Base-by-base conservation (phyloP, 1,140 invertebrate genomes). In the Mesaphorura yosii region DNA sequence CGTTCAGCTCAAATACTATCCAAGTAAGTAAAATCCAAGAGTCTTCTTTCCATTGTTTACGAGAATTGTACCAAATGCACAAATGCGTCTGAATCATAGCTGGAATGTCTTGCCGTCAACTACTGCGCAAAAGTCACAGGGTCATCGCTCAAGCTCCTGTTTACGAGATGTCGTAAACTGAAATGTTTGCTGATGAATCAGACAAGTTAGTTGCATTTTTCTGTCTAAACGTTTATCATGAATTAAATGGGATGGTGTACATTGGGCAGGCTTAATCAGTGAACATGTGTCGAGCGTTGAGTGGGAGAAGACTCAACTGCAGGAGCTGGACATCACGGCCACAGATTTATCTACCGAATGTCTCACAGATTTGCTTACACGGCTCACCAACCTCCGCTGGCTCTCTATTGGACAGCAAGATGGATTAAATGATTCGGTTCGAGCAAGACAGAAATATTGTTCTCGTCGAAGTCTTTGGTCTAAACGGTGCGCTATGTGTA, bases 61-160 rank as follows among this genome's bases (percentile, higher is more conserved):
- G n/a, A n/a, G n/a, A 27, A 53, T 50, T 59, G 41, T 52, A 4
- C 12, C 7, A 19, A 22, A n/a, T 39, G 40, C 7, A 3, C 15
- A 54, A 41, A 22, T 26, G 47, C 48, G 28, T 62, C 48, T 64
- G 77, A 73, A 62, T 80, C 80, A 41, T 80, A 98, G 78, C 72
- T 99, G 54, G 94, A 99, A 70, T 95, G 91, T 68, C 68, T 99
- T 44, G 91, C 94, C 3, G 84, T 98, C 0, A 97, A 97, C 71
- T 96, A 82, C 69, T 98, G 95, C 70, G 78, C 88, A 39, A 93
- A 98, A 72, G 91, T 98, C 3, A 96, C 86, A 0, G 96, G 96
- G 0, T 85, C 87, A n/a, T 93, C 90, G 0, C 79, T 98, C 72
- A 96, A 95, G 70, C 86, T 87, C 0, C 71, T 98, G 1, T 86